These are phyloP conservation scores for Myzus persicae DNA, from an alignment of 1,140 invertebrate genomes.

Conservation along the genomic window DNA sequence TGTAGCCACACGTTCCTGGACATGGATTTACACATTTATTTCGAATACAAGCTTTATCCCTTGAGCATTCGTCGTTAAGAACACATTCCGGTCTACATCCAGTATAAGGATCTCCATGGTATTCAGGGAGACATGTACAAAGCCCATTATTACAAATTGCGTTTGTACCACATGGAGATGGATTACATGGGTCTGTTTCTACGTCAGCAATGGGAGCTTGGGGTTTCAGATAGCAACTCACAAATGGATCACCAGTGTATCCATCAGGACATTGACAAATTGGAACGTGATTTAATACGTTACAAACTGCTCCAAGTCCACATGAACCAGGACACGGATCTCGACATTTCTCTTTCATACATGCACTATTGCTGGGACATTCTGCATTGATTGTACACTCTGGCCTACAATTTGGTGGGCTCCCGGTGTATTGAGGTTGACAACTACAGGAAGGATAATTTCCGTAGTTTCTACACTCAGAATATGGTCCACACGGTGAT, in stretches of 20 bases:
- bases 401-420: conserved; percentile 66
- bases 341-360: conserved; percentile 64
- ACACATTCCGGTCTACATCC: conserved; percentile 74
- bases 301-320: conserved; percentile 66
- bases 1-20: conserved; percentile 74
- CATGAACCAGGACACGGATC: conserved; percentile 65
- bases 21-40: conserved; percentile 82
- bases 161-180: conserved; percentile 77
- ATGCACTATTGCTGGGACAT: conserved; percentile 64
- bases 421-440: conserved; percentile 64
- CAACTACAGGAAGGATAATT: conserved; percentile 65
- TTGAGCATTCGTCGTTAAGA: conserved; percentile 72
- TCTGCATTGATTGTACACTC: conserved; percentile 65
- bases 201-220: conserved; percentile 61
- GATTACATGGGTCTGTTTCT: conserved; percentile 68
- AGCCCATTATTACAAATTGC: conserved; percentile 72
- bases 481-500: conserved; percentile 69
- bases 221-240: conserved; percentile 64
- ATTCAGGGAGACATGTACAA: conserved; percentile 71
- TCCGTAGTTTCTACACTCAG: conserved; percentile 66
- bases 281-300: conserved; percentile 66
- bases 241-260: conserved; percentile 69
- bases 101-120: conserved; percentile 72
- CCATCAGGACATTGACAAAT: conserved; percentile 65
- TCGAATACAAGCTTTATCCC: conserved; percentile 74